A percentile compares a stretch with the other conserved stretches of the same genome.
Evolutionary conservation across 2,888 invertebrate species (phyloP).

Genomic region (Gibbula magus): DNA sequence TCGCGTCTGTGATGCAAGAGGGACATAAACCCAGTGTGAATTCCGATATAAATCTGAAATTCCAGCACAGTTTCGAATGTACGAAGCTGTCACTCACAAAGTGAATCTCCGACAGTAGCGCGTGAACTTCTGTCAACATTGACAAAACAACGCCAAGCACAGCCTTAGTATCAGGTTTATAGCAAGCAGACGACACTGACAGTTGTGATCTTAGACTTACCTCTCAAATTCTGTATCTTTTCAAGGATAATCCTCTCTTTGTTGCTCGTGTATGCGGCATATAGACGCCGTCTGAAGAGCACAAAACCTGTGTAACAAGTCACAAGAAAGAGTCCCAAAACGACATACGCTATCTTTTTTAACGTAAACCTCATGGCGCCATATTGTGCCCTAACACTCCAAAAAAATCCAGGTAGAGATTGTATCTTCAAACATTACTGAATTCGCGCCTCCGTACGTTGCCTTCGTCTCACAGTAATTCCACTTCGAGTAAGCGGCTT

Average conservation of each 20-base stretch:
- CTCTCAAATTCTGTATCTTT: conserved; percentile 43
- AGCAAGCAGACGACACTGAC: background rate
- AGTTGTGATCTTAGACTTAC: conserved; percentile 28
- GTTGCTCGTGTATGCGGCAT: conserved; percentile 10
- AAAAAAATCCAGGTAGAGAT: background rate
- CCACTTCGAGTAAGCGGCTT: background rate
- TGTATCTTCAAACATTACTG: background rate
- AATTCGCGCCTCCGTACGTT: background rate
- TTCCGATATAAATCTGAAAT: background rate
- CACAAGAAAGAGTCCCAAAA: conserved; percentile 59
- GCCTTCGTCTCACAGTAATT: background rate
- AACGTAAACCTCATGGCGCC: conserved; percentile 48
- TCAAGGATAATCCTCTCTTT: conserved; percentile 40
- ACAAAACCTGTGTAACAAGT: conserved; percentile 68
- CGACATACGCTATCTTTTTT: conserved; percentile 55
- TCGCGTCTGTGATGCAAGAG: no score
- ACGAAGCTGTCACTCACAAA: background rate
- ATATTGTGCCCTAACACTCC: conserved; percentile 12
- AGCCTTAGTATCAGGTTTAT: background rate
- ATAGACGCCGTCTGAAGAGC: conserved; percentile 36
- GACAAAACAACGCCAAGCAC: background rate
- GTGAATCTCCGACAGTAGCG: background rate
- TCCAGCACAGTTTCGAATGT: background rate
- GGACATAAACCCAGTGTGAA: no score
- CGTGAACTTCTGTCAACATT: background rate